phyloP scores from a whole-genome alignment of 2,888 invertebrate genomes.

The Creontiades dilutus region DNA sequence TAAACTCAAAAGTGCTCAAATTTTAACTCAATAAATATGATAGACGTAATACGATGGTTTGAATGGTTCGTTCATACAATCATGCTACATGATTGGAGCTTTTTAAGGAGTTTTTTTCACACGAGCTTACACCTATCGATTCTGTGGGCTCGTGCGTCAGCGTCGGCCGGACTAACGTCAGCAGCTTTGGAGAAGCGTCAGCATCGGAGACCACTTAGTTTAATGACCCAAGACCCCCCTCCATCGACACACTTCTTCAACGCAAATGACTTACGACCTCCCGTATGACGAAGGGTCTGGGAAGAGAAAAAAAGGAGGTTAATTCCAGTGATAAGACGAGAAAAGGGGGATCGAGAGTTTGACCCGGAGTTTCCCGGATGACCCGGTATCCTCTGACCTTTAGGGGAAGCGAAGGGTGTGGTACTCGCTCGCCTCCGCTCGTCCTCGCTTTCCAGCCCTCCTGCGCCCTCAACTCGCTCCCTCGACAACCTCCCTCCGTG shows the following conservation, averaged over 20 bases:
- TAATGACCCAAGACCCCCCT: not conserved
- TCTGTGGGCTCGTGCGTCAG: not conserved
- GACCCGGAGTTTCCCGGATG: slow-evolving; percentile 62
- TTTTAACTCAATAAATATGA: too few species aligned
- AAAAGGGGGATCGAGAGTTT: slow-evolving; percentile 5
- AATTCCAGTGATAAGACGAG: slow-evolving; percentile 26
- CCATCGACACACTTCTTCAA: not conserved
- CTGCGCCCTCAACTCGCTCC: not conserved
- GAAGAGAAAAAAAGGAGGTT: not conserved
- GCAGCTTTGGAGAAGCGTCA: not conserved
- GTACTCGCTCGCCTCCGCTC: not conserved
- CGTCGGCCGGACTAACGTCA: not conserved
- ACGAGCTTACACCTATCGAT: not conserved
- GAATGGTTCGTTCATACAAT: too few species aligned
- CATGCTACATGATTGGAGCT: too few species aligned
- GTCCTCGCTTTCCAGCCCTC: not conserved
- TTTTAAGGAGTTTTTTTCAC: too few species aligned
- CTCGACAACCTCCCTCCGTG: not conserved
- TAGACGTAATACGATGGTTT: too few species aligned
- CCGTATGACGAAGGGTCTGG: not conserved
- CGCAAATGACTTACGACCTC: not conserved
- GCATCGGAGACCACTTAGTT: not conserved
- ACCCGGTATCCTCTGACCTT: slow-evolving; percentile 69
- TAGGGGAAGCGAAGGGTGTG: slow-evolving; percentile 51
- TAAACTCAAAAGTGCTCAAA: too few species aligned